Evolutionary conservation across 2,797 vertebrate genomes (phyloP).

Genomic region (Liasis olivaceus): DNA sequence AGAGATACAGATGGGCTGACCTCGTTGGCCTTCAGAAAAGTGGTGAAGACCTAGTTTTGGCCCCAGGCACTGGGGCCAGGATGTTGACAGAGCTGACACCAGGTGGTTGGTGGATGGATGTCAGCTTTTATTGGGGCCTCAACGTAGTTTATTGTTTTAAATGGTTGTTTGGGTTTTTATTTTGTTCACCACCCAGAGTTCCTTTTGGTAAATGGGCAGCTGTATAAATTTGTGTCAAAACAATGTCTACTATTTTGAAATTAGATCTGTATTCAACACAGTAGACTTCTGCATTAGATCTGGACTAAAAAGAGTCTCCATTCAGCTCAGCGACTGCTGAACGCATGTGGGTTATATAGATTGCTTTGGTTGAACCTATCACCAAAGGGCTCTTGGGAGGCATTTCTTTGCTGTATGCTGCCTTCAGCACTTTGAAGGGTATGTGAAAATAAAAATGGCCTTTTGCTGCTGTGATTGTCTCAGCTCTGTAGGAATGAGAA

Average conservation of each 20-base stretch:
- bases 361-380: not conserved
- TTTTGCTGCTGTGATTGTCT: not conserved
- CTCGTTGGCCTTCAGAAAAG: not conserved
- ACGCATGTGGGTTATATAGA: not conserved
- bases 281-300: not conserved
- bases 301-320: not conserved
- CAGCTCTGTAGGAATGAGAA: not conserved
- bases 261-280: not conserved
- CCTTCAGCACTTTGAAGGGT: not conserved
- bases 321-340: not conserved
- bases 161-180: not conserved
- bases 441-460: not conserved
- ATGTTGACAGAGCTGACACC: not conserved
- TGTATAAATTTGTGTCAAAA: not conserved
- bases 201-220: not conserved
- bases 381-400: not conserved
- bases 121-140: not conserved
- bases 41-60: not conserved
- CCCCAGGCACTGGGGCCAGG: not conserved
- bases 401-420: not conserved
- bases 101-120: not conserved
- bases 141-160: not conserved
- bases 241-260: not conserved
- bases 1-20: not conserved
- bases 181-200: not conserved